Percentiles rank a stretch among this genome's conserved stretches.
phyloP scores from a whole-genome alignment of 2,797 vertebrate species.

The Galagoides demidoff region DNA sequence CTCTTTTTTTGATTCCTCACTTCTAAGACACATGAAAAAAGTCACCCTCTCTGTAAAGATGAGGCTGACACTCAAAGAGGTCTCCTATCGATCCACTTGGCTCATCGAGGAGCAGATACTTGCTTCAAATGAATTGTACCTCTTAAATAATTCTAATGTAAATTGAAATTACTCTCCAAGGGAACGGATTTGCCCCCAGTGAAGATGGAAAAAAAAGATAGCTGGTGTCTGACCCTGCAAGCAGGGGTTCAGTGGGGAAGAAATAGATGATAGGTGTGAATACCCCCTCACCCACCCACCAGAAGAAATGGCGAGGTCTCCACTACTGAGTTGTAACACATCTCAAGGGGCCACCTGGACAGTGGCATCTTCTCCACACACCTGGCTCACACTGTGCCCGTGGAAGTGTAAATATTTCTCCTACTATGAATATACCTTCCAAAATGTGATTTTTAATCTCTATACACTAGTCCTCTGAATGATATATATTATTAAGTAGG shows the following conservation, averaged over 20 bases:
- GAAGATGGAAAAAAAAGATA: neutral
- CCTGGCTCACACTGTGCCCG: neutral
- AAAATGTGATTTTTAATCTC: neutral
- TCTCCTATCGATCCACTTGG: neutral
- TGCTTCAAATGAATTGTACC: neutral
- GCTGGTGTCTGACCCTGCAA: rapidly evolving
- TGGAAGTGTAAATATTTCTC: neutral
- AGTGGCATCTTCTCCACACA: neutral
- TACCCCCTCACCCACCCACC: too few species aligned
- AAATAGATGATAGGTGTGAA: neutral
- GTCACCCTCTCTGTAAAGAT: neutral
- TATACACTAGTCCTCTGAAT: neutral
- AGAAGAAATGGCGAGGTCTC: neutral
- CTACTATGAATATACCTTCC: neutral
- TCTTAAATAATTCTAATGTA: constrained; percentile 33
- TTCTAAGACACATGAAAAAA: neutral
- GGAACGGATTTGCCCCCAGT: neutral
- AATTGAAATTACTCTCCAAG: neutral
- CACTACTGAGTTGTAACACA: neutral
- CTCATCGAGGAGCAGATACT: neutral
- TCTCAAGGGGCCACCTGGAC: neutral
- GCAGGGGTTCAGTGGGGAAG: rapidly evolving
- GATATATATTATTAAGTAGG: neutral
- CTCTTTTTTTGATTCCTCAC: neutral
- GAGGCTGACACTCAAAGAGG: neutral